Evolutionary conservation across 2,888 invertebrate species (phyloP), one percentile per base, ranked within the genome.

Genomic region (Melinaea menophilus): DNA sequence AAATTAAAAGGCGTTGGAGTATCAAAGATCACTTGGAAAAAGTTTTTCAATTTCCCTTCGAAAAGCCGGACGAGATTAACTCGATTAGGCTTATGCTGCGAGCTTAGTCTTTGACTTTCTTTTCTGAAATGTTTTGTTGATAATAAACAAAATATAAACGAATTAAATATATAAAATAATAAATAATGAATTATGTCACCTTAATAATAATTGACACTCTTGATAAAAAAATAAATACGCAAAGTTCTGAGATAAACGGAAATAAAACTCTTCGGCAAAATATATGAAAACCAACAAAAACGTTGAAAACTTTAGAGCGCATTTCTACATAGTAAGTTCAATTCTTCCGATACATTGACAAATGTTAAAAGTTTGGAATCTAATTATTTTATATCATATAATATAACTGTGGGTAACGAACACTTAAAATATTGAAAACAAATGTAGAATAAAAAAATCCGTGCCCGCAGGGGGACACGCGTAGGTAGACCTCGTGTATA

Each of bases 361-460:
- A 63, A 63, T 60, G 63, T 63, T 60, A 5, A 60, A 63, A 63
- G 56, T 63, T 63, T 54, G n/a, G 35, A 51, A 60, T 45, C 31
- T 35, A 41, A 41, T 41, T 3, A 9, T 41, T 37, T 41, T 41
- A 41, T 41, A 9, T 0, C 7, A 41, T 41, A 41, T 9, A 41
- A 41, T 41, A 9, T 41, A 41, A 9, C 3, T 41, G 22, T 22
- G 22, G 22, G 22, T 22, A 22, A 22, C 22, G 22, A 22, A 22
- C 22, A 22, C 22, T 22, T 22, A 1, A 22, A 1, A 22, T 22
- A 22, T 22, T 22, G 1, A 22, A 22, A 22, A 22, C 22, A 22
- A 22, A 22, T 22, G 22, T 22, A 22, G 22, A 22, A 22, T 22
- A 22, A 22, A 22, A 22, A 22, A n/a, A n/a, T n/a, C n/a, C n/a